Evolutionary conservation across 2,888 invertebrate genomes (phyloP).

Genomic region (Drosophila paramelanica): DNA sequence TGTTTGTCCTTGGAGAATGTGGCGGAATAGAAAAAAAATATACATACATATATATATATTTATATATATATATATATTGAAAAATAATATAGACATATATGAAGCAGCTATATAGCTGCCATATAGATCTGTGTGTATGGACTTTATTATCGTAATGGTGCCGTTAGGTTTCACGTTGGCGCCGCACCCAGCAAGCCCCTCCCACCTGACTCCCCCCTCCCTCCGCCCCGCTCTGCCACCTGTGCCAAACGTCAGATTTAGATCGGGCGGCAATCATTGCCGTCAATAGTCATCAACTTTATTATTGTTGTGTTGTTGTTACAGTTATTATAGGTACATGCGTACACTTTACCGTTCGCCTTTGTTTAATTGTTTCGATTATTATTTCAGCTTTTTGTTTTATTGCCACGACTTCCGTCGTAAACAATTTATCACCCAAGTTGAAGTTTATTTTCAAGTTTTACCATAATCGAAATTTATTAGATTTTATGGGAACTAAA

Average conservation of each 20-base stretch:
- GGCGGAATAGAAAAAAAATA: constrained; percentile 49
- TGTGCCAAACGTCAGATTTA: constrained; percentile 51
- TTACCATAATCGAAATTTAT: neutral
- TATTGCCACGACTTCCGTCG: constrained; percentile 49
- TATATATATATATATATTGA: constrained; percentile 23
- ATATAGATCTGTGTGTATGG: constrained; percentile 13
- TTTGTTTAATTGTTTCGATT: constrained; percentile 75
- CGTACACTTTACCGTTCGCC: constrained; percentile 35
- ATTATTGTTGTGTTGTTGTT: constrained; percentile 39
- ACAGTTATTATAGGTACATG: constrained; percentile 29
- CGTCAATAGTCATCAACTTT: constrained; percentile 55
- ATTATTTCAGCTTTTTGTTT: constrained; percentile 49
- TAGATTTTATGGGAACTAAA: neutral
- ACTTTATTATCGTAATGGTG: constrained; percentile 55
- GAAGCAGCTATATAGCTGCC: constrained; percentile 16
- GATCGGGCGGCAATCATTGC: constrained; percentile 59
- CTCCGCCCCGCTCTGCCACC: constrained; percentile 12
- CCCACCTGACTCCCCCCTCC: constrained; percentile 23
- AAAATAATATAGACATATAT: constrained; percentile 36
- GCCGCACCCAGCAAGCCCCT: constrained; percentile 73
- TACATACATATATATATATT: neutral
- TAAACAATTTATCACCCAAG: constrained; percentile 10
- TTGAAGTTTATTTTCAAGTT: neutral
- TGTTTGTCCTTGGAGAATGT: constrained; percentile 82
- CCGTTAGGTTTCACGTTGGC: constrained; percentile 74